Percentiles rank a stretch among this genome's conserved stretches.
These are phyloP conservation scores for Lerema accius DNA, from an alignment of 1,140 invertebrate species.

Conservation along the genomic window DNA sequence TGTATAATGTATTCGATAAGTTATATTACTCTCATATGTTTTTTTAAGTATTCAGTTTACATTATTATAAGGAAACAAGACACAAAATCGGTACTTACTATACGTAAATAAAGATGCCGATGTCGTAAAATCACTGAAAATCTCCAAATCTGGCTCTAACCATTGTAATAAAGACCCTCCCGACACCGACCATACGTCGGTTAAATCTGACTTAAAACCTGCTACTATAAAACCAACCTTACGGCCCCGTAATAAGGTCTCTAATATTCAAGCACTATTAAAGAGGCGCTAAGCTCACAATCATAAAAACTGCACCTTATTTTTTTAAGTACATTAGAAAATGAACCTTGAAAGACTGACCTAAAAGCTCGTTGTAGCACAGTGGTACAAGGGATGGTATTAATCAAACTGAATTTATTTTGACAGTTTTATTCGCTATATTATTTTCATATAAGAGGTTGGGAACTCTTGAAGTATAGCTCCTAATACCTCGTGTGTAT, in stretches of 20 bases:
- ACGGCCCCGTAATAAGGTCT: neutral
- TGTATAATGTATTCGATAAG: no score
- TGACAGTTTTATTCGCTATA: slow-evolving; percentile 72
- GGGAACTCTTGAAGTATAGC: neutral
- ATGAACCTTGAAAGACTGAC: neutral
- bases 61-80: no score
- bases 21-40: no score
- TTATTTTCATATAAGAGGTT: slow-evolving; percentile 26
- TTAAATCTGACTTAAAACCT: neutral
- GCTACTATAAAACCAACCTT: neutral
- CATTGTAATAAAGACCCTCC: slow-evolving; percentile 20
- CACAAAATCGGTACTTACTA: no score
- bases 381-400: slow-evolving; percentile 39
- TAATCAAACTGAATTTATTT: slow-evolving; percentile 67
- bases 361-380: neutral
- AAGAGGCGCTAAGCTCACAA: neutral
- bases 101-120: slow-evolving; percentile 2
- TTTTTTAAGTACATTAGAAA: neutral
- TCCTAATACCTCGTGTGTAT: no score
- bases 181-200: slow-evolving; percentile 17
- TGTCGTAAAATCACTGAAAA: slow-evolving; percentile 22
- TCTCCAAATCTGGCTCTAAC: slow-evolving; percentile 19
- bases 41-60: no score
- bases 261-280: neutral
- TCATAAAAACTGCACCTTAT: slow-evolving; percentile 21